These are phyloP conservation scores for Phenacoccus solenopsis DNA, from an alignment of 1,140 invertebrate species.

Conservation along the genomic window DNA sequence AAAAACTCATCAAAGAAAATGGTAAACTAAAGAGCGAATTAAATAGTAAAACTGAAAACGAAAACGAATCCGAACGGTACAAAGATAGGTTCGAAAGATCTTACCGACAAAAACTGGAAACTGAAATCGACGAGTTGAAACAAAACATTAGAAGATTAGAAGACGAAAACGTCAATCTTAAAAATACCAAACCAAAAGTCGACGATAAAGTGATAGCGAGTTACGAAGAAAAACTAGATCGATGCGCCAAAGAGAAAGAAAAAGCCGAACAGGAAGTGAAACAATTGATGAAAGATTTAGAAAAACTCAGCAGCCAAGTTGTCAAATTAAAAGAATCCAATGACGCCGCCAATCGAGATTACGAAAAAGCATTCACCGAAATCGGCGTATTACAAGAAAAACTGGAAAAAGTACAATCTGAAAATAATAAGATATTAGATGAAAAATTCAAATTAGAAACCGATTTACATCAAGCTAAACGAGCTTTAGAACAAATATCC, in stretches of 20 bases:
- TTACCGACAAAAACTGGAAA: conserved; percentile 64
- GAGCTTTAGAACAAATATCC: conserved; percentile 43
- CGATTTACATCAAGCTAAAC: conserved; percentile 50
- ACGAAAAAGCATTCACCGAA: conserved; percentile 67
- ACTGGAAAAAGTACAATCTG: conserved; percentile 51
- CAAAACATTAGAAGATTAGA: conserved; percentile 59
- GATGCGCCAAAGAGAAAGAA: conserved; percentile 58
- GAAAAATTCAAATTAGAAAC: conserved; percentile 49
- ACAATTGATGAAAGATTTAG: conserved; percentile 69
- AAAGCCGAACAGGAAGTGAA: conserved; percentile 72
- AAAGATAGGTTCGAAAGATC: conserved; percentile 78
- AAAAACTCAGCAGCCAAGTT: conserved; percentile 68
- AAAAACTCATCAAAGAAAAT: conserved; percentile 64
- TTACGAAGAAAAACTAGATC: conserved; percentile 71
- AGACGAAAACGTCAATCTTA: conserved; percentile 27
- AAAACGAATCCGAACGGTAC: conserved; percentile 68
- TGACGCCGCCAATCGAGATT: conserved; percentile 64
- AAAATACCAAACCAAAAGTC: conserved; percentile 36
- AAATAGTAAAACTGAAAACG: conserved; percentile 32
- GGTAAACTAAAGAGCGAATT: conserved; percentile 55
- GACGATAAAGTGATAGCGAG: conserved; percentile 62
- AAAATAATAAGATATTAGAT: conserved; percentile 36
- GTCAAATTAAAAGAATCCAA: conserved; percentile 66
- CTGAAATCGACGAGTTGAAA: conserved; percentile 68
- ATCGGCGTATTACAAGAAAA: conserved; percentile 62